A percentile compares a stretch with the other conserved stretches of the same genome.
phyloP scores from a whole-genome alignment of 1,140 invertebrate species.

The Lithobius niger region DNA sequence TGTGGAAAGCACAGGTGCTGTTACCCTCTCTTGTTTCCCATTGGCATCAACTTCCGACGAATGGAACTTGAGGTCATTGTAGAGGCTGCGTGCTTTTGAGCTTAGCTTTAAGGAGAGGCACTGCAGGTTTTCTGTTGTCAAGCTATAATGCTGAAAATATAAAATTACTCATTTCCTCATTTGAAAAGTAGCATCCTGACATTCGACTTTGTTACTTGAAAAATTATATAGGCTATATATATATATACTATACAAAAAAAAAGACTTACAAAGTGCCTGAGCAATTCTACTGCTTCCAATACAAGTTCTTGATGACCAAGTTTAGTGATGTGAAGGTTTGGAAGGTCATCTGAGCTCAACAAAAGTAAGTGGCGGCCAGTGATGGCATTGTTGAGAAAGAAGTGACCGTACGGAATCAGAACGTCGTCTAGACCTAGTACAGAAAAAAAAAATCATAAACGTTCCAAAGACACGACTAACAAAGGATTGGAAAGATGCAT shows the following conservation, averaged over 20 bases:
- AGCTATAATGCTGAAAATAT: constrained; percentile 63
- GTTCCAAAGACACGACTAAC: no score
- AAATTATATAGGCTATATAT: no score
- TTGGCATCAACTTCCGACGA: constrained; percentile 6
- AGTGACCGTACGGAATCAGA: constrained; percentile 62
- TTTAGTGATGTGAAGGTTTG: constrained; percentile 64
- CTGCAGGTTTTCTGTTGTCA: constrained; percentile 80
- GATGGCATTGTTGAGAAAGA: constrained; percentile 62
- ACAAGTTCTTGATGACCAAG: constrained; percentile 87
- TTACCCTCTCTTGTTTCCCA: constrained; percentile 33
- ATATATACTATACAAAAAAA: no score
- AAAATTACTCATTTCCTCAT: no score
- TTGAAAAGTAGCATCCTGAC: no score
- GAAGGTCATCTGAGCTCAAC: constrained; percentile 69
- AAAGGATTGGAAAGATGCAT: no score
- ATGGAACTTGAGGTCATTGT: constrained; percentile 43
- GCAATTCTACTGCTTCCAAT: constrained; percentile 73
- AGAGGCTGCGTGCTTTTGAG: constrained; percentile 64
- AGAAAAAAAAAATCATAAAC: constrained; percentile 13
- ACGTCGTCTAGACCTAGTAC: constrained; percentile 60
- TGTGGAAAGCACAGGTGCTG: constrained; percentile 63
- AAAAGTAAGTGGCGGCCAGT: constrained; percentile 68
- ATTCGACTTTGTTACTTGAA: no score
- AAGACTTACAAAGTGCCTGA: constrained; percentile 66
- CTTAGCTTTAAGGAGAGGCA: constrained; percentile 67